Conservation (phyloP, 2,888 invertebrate species). For the Deroplatys truncata region DNA sequence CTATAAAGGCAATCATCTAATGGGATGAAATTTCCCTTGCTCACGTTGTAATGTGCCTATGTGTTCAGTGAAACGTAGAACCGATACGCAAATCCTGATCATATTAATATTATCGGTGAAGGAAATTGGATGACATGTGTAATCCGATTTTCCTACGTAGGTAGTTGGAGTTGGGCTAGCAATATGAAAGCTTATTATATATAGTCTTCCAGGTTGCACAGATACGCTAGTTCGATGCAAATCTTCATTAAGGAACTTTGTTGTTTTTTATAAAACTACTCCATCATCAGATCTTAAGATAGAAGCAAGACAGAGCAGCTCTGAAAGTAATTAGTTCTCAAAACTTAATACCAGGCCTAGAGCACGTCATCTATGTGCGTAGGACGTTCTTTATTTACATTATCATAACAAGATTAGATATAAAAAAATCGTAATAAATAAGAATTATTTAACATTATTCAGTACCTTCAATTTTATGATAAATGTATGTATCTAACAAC, state of each 20-base stretch:
- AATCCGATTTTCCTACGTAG: neutral
- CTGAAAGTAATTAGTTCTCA: too few relatives aligned
- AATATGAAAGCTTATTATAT: neutral
- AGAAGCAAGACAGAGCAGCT: too few relatives aligned
- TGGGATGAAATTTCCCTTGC: neutral
- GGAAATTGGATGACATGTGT: neutral
- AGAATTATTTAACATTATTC: too few relatives aligned
- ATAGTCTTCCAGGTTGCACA: neutral
- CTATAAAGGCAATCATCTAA: neutral
- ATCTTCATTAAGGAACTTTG: neutral
- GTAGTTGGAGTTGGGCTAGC: neutral
- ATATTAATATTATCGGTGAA: neutral
- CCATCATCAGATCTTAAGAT: too few relatives aligned
- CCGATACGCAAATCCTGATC: neutral
- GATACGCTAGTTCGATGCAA: neutral
- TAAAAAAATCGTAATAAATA: too few relatives aligned
- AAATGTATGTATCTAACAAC: too few relatives aligned
- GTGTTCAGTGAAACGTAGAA: neutral
- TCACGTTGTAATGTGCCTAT: neutral
- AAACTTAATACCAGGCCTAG: too few relatives aligned
- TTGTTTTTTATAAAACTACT: neutral
- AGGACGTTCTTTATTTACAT: too few relatives aligned
- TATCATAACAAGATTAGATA: too few relatives aligned
- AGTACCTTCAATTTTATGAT: too few relatives aligned
- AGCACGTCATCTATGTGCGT: too few relatives aligned